Percentiles rank a stretch among this genome's conserved stretches.
These are phyloP conservation scores for Leptinotarsa tumamoca DNA, from an alignment of 2,888 invertebrate species.

Conservation along the genomic window DNA sequence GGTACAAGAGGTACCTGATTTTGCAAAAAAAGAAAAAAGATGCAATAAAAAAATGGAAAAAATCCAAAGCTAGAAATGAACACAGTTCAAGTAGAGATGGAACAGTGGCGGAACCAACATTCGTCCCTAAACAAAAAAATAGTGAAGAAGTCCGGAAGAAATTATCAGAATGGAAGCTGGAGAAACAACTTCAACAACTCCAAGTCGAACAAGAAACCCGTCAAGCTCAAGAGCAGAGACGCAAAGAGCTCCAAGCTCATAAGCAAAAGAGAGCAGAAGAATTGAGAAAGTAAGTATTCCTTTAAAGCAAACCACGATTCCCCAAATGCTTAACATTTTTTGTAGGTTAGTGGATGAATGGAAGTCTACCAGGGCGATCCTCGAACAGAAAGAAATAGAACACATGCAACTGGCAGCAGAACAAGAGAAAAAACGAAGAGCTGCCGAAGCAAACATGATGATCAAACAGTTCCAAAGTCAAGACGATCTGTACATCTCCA, in stretches of 20 bases:
- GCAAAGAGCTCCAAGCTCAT: conserved; percentile 50
- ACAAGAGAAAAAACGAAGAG: conserved; percentile 47
- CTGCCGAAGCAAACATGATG: conserved; percentile 59
- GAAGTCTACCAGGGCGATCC: conserved; percentile 49
- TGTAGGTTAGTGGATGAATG: conserved; percentile 50
- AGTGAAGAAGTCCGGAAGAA: conserved; percentile 43
- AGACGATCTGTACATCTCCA: conserved; percentile 59
- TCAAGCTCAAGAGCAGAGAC: conserved; percentile 38
- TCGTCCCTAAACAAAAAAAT: conserved; percentile 28
- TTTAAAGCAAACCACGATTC: neutral
- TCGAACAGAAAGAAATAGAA: conserved; percentile 47
- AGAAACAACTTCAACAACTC: conserved; percentile 60
- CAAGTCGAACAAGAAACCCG: conserved; percentile 52
- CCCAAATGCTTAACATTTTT: neutral
- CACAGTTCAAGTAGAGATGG: neutral
- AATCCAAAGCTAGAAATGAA: conserved; percentile 50
- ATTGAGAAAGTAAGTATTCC: conserved; percentile 45
- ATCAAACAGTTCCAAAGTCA: conserved; percentile 63
- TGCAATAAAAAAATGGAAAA: conserved; percentile 66
- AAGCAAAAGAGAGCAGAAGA: conserved; percentile 53
- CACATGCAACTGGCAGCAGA: conserved; percentile 48
- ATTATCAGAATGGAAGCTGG: conserved; percentile 57
- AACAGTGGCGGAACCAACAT: neutral
- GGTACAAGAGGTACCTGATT: conserved; percentile 67
- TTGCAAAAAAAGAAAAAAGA: conserved; percentile 65